Base-by-base conservation (phyloP, 1,140 invertebrate genomes). In the Microplitis mediator region DNA sequence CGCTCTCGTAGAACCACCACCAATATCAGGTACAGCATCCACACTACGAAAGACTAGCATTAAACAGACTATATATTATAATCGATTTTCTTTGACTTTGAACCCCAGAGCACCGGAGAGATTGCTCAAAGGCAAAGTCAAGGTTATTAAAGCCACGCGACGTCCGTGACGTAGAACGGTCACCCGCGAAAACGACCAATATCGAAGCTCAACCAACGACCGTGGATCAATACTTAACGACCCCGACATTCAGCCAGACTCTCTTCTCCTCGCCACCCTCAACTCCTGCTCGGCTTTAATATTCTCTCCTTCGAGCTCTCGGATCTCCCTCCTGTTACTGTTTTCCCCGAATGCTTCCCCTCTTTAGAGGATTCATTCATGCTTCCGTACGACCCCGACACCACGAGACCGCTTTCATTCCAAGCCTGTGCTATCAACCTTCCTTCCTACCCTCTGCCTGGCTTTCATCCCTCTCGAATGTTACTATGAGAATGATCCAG, bases 1-100 rank as follows among this genome's bases (percentile, higher is more conserved):
- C 75, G 93, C 90, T 71, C 91, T 94, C 77, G 91, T 95, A 71
- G 94, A 95, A 85, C 94, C 94, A 75, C 93, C 94, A 74, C 93
- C 93, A 74, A 95, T 95, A 81, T 93, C 94, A 91, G 94, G 94
- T 95, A 81, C 73, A 51, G 13, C 45, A 60, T 45, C 16, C 67
- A 36, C 16, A 60, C n/a, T 6, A 45, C 8, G 8, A 45, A 8
- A 64, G 11, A 45, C 3, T 31, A 39, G n/a, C 35, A 1, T 8
- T 35, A 14, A 45, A 16, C 45, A 50, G 34, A 36, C 45, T 34
- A 50, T 50, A n/a, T 50, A 4, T 14, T 11, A 23, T 6, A 9
- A 23, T 64, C 62, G 23, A 64, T 50, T n/a, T 11, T 35, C 9
- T 36, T 35, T 60, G 64, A 32, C 68, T 73, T 45, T 64, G 58